phyloP scores from a whole-genome alignment of 2,888 invertebrate genomes.

The Physocephala rufipes region DNA sequence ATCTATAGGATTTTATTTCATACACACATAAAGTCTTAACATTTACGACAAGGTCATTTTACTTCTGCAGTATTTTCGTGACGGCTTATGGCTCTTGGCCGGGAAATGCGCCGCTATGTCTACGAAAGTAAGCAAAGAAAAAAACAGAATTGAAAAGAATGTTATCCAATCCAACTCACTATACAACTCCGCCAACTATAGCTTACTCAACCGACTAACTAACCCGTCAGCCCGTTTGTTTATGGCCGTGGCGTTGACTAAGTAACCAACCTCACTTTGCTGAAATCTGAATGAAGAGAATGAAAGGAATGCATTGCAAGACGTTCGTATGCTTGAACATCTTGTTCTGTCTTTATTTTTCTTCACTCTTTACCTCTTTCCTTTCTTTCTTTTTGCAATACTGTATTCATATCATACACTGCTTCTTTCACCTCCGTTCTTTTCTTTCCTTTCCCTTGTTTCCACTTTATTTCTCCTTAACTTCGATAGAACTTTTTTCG shows the following conservation, averaged over 20 bases:
- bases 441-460: no score
- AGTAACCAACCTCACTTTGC: no score
- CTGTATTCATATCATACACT: no score
- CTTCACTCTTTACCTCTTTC: not conserved
- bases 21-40: not conserved
- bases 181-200: not conserved
- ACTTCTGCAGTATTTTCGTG: slow-evolving; percentile 14
- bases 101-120: slow-evolving; percentile 21
- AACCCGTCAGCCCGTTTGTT: not conserved
- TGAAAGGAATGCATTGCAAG: slow-evolving; percentile 18
- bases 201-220: not conserved
- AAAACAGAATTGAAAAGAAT: no score
- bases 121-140: slow-evolving; percentile 4
- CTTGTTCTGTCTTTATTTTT: not conserved
- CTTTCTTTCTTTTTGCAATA: not conserved
- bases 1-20: not conserved
- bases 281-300: not conserved
- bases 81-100: slow-evolving; percentile 2
- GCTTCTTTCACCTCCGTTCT: no score
- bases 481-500: not conserved
- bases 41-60: slow-evolving; percentile 27
- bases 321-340: slow-evolving; percentile 14
- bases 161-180: no score
- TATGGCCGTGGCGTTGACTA: slow-evolving; percentile 15
- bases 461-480: no score